Conservation (phyloP, 2,113 vertebrate genomes). For the Antechinus flavipes region DNA sequence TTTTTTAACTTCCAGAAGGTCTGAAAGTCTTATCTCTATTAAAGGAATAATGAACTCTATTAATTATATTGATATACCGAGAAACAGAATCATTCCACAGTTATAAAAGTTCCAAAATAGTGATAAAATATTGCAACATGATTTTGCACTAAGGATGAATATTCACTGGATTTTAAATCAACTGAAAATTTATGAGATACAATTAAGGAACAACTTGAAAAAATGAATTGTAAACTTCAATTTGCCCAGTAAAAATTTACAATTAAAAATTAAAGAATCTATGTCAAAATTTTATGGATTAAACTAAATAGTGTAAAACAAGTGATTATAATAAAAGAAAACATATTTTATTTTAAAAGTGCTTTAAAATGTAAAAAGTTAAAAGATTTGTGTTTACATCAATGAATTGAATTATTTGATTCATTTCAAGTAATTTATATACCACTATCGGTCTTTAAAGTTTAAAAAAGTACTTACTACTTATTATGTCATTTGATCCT, state of each 20-base stretch:
- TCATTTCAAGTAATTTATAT: no score
- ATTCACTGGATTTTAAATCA: not conserved
- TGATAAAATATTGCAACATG: not conserved
- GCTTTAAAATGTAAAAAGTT: not conserved
- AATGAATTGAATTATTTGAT: not conserved
- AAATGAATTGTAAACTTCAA: not conserved
- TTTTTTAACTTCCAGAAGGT: no score
- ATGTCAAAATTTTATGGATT: not conserved
- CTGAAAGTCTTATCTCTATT: not conserved
- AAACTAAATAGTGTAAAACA: not conserved
- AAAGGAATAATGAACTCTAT: not conserved
- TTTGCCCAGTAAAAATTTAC: not conserved
- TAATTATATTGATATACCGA: not conserved
- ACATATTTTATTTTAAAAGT: not conserved
- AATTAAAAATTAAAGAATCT: not conserved
- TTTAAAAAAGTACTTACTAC: not conserved
- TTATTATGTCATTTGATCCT: not conserved
- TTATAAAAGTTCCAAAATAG: not conserved
- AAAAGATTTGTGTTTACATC: not conserved
- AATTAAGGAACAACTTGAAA: not conserved
- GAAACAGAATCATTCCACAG: not conserved
- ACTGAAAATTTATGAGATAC: not conserved
- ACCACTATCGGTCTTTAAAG: not conserved
- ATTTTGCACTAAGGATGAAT: not conserved
- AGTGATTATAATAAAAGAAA: not conserved